Conservation (phyloP, 2,797 vertebrate genomes). For the Peromyscus eremicus region DNA sequence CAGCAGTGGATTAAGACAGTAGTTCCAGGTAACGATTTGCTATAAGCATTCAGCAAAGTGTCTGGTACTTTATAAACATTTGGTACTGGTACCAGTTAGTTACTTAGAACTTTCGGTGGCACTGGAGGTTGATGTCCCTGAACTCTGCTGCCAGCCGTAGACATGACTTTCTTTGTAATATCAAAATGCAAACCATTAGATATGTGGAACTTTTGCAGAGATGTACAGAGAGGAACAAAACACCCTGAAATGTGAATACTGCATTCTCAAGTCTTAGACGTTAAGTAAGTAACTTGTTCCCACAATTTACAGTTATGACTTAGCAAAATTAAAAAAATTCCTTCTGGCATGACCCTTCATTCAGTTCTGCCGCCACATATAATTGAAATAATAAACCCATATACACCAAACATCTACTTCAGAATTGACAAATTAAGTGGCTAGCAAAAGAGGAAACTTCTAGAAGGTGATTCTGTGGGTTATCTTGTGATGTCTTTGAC, state of each 20-base stretch:
- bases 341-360: neutral
- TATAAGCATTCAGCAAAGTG: neutral
- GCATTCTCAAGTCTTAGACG: neutral
- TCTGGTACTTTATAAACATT: constrained; percentile 35
- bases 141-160: neutral
- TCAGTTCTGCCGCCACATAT: constrained; percentile 18
- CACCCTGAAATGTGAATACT: neutral
- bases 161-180: neutral
- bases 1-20: neutral
- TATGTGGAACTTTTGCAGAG: neutral
- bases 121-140: neutral
- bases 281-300: neutral
- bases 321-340: constrained; percentile 31
- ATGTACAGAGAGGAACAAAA: neutral
- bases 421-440: constrained; percentile 10
- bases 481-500: neutral
- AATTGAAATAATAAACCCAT: neutral
- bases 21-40: neutral
- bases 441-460: neutral
- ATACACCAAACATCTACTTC: neutral
- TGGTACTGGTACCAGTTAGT: neutral
- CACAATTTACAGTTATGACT: neutral
- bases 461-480: neutral
- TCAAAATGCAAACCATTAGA: constrained; percentile 46
- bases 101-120: neutral